Evolutionary conservation across 2,797 vertebrate genomes (phyloP), one percentile per base, ranked within the genome.

Genomic region (Pitangus sulphuratus): DNA sequence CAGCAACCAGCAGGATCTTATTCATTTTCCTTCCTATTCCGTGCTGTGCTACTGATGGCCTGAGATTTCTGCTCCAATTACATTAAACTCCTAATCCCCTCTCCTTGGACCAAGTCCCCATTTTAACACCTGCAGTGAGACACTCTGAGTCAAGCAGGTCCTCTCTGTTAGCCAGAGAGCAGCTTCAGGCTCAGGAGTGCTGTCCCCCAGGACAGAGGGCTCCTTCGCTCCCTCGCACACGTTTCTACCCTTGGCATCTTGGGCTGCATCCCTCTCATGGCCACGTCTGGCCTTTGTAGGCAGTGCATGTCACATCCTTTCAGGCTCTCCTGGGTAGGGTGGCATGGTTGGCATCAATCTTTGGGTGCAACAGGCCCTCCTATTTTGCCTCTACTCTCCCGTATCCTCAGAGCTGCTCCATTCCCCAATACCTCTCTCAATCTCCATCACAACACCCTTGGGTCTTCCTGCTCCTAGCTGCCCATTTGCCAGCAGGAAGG

Each of bases 111-210:
- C 35, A 65, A 70, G 39, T 44, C 22, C 35, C 17, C 9, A 4
- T 0, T 0, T 61, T 65, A 57, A 45, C 40, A 71, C 11, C 51
- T 51, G 28, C 35, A 72, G 61, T 0, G 0, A 77, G 71, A 22
- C 42, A 47, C 71, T 89, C 61, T 25, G 62, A 82, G 42, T 60
- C 16, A n/a, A 64, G 61, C 30, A 44, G 16, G 12, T 86, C 47
- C 35, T 72, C 15, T n/a, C 57, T 47, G 37, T 28, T 31, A 62
- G 54, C 35, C 6, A 12, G 33, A 58, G 45, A 42, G 33, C 0
- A 0, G 16, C 44, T 0, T 0, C 39, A 58, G 28, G 35, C 30
- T 31, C 0, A 0, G 19, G 45, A 9, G 2, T 5, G 11, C 56
- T 80, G 69, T 18, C 31, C 50, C 22, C 13, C 6, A 4, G 53